These are phyloP conservation scores for Bungarus multicinctus DNA, from an alignment of 2,113 vertebrate genomes.

Conservation along the genomic window DNA sequence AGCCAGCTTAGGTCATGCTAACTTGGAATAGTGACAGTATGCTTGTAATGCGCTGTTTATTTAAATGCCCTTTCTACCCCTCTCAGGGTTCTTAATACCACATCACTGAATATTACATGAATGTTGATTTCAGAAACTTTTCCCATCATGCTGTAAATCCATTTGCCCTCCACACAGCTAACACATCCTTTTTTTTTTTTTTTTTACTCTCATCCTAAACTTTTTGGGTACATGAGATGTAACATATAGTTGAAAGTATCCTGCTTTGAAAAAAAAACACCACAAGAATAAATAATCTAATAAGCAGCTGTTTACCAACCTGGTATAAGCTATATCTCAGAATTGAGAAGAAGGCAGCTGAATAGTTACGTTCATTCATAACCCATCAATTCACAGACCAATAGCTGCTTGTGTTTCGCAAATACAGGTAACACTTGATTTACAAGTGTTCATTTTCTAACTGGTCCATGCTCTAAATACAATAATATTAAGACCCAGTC, in stretches of 20 bases:
- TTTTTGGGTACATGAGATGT: slow-evolving; percentile 63
- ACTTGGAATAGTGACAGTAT: not conserved
- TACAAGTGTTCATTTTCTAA: not conserved
- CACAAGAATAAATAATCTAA: slow-evolving; percentile 66
- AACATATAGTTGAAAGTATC: slow-evolving; percentile 50
- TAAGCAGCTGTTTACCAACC: slow-evolving; percentile 61
- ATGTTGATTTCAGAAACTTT: slow-evolving; percentile 36
- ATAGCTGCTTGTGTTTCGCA: not conserved
- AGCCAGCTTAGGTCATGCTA: not conserved
- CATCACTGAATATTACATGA: slow-evolving; percentile 68
- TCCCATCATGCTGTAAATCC: not conserved
- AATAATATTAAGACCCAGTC: not conserved
- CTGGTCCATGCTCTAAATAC: not conserved
- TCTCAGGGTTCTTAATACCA: slow-evolving; percentile 62
- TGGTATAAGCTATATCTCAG: not conserved
- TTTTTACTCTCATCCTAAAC: slow-evolving; percentile 55
- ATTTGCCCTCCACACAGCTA: not conserved
- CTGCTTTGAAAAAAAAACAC: slow-evolving; percentile 26
- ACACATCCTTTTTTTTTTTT: slow-evolving; percentile 1
- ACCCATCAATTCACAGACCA: not conserved
- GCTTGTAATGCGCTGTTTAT: slow-evolving; percentile 70
- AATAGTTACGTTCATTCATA: not conserved
- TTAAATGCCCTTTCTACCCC: slow-evolving; percentile 69
- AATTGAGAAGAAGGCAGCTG: not conserved
- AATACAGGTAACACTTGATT: not conserved